Percentiles rank a stretch among this genome's conserved stretches.
These are phyloP conservation scores for Monoplex corrugatus DNA, from an alignment of 2,888 invertebrate genomes.

Conservation along the genomic window DNA sequence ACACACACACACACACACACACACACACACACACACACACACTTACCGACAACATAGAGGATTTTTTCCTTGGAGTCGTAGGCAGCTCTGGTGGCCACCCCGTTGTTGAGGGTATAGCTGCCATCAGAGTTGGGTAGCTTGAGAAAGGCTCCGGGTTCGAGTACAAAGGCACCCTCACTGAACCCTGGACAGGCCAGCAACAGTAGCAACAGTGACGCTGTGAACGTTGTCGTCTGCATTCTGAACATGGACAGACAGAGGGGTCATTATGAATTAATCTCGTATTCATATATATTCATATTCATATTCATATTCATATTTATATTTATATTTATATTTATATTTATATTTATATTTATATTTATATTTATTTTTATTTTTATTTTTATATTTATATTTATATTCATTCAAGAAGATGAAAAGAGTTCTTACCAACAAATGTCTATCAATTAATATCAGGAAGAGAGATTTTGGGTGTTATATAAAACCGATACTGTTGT, in stretches of 20 bases:
- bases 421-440: no score
- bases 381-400: no score
- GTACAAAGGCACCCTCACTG: background rate
- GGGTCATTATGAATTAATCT: background rate
- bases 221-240: background rate
- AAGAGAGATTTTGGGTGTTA: no score
- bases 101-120: constrained; percentile 5
- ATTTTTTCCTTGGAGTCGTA: constrained; percentile 30
- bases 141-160: constrained; percentile 32
- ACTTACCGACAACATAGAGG: constrained; percentile 30
- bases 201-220: background rate
- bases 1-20: constrained; percentile 26
- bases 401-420: no score
- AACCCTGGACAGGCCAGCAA: background rate
- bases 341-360: no score
- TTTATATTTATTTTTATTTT: no score
- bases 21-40: background rate
- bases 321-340: no score
- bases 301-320: no score
- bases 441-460: no score
- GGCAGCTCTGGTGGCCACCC: constrained; percentile 31
- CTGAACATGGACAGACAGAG: background rate
- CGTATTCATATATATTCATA: no score
- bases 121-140: constrained; percentile 14
- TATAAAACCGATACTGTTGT: no score